phyloP scores from a whole-genome alignment of 2,113 vertebrate species.

The Seriola quinqueradiata region DNA sequence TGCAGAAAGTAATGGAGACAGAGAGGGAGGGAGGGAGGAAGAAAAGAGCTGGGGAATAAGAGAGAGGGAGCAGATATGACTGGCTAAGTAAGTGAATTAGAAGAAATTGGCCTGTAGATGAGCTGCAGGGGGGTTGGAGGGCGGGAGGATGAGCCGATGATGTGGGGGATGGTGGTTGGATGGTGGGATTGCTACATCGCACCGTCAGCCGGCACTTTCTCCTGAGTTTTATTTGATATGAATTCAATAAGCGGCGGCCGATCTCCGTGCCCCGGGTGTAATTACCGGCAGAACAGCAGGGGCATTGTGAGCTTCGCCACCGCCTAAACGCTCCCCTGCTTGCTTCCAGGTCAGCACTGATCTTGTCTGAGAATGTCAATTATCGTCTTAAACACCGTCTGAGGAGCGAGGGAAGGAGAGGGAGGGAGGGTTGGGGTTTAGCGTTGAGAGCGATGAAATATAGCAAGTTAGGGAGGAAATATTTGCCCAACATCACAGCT shows the following conservation, averaged over 20 bases:
- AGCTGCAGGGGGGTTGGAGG: slow-evolving; percentile 29
- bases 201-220: slow-evolving; percentile 49
- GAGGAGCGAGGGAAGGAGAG: slow-evolving; percentile 22
- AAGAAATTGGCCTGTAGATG: slow-evolving; percentile 50
- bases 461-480: slow-evolving; percentile 54
- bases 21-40: slow-evolving; percentile 16
- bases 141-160: slow-evolving; percentile 4
- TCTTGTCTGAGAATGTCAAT: slow-evolving; percentile 86
- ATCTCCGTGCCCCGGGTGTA: slow-evolving; percentile 77
- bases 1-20: slow-evolving; percentile 21
- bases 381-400: slow-evolving; percentile 74
- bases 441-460: slow-evolving; percentile 42
- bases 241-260: slow-evolving; percentile 83
- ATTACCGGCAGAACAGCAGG: slow-evolving; percentile 81
- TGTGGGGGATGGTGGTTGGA: background rate
- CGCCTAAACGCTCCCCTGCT: slow-evolving; percentile 74
- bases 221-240: slow-evolving; percentile 79
- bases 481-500: slow-evolving; percentile 47
- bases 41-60: slow-evolving; percentile 1
- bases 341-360: slow-evolving; percentile 79
- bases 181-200: slow-evolving; percentile 23
- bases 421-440: background rate
- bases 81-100: slow-evolving; percentile 65
- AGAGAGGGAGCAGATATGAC: slow-evolving; percentile 44
- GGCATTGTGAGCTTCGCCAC: slow-evolving; percentile 70